Evolutionary conservation across 2,888 invertebrate species (phyloP).

Genomic region (Dolichopus griseipennis): DNA sequence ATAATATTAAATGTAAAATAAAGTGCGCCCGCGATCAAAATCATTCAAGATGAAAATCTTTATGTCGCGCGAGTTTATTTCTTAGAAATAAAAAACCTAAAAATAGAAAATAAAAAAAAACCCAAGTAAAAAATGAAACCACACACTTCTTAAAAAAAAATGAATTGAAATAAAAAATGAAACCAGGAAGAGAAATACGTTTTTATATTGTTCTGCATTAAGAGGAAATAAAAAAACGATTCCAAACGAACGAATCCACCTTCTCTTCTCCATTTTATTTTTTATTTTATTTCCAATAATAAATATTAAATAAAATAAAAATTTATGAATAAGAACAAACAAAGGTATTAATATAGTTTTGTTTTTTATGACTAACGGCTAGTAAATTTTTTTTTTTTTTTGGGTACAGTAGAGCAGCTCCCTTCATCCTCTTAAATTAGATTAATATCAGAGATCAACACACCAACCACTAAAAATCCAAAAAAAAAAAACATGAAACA

Average conservation of each 20-base stretch:
- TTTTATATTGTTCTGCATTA: not conserved
- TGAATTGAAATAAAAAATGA: not conserved
- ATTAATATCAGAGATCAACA: not conserved
- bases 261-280: not conserved
- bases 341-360: not conserved
- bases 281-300: not conserved
- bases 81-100: no score
- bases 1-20: not conserved
- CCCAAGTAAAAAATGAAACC: no score
- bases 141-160: no score
- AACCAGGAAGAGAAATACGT: not conserved
- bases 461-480: not conserved
- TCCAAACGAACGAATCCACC: not conserved
- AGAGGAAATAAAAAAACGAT: not conserved
- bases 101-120: no score
- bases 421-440: not conserved
- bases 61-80: not conserved
- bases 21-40: not conserved
- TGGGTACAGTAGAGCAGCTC: not conserved
- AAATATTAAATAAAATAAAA: not conserved
- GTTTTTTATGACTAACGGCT: conserved; percentile 2
- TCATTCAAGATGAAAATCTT: not conserved
- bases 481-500: no score
- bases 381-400: no score
- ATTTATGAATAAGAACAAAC: not conserved